Conservation (phyloP, 2,797 vertebrate genomes). For the Prunella strophiata region DNA sequence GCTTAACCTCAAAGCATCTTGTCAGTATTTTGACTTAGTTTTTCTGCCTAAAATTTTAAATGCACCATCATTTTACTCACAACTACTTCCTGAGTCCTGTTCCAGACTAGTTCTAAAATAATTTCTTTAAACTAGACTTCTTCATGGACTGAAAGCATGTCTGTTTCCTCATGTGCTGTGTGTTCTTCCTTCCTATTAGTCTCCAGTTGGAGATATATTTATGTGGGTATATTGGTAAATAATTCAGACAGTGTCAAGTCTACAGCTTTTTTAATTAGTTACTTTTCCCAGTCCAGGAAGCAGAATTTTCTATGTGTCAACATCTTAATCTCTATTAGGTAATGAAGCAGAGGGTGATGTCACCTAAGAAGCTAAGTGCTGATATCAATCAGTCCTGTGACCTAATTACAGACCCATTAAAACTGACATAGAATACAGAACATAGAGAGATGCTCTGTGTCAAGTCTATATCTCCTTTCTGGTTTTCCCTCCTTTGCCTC, state of each 20-base stretch:
- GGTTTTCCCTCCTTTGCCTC: background rate
- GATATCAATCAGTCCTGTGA: background rate
- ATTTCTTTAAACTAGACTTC: background rate
- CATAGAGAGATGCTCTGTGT: background rate
- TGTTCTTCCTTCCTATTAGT: background rate
- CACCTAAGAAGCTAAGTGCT: constrained; percentile 24
- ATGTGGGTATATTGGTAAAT: background rate
- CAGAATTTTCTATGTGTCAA: background rate
- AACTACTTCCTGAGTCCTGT: background rate
- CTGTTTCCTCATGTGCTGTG: background rate
- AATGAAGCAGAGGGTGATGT: constrained; percentile 1
- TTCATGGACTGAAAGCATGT: rapidly evolving
- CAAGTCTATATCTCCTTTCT: background rate
- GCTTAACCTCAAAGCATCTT: background rate
- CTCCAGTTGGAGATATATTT: background rate
- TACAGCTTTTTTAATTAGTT: background rate
- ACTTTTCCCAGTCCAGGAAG: constrained; percentile 1
- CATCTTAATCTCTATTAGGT: background rate
- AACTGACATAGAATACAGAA: constrained; percentile 5
- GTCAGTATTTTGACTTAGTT: background rate
- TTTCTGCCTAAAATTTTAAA: background rate
- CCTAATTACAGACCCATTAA: constrained; percentile 50
- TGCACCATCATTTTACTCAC: background rate
- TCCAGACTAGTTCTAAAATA: background rate
- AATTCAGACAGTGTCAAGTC: background rate